Evolutionary conservation across 2,113 vertebrate genomes (phyloP).

Genomic region (Vicugna pacos): DNA sequence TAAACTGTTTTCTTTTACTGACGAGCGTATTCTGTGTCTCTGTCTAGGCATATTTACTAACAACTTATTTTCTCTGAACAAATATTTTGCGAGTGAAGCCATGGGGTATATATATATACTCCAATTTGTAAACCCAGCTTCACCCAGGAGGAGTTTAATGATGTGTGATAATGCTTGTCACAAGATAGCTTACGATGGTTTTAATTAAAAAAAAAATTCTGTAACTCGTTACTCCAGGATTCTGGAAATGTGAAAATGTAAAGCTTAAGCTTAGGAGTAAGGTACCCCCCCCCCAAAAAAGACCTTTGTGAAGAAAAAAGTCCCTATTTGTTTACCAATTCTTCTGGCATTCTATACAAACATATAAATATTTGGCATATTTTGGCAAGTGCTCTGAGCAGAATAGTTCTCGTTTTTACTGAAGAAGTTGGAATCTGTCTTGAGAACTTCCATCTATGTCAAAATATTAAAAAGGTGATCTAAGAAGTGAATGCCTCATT

Average conservation of each 20-base stretch:
- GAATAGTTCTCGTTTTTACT: too few relatives aligned
- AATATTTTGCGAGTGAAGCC: neutral
- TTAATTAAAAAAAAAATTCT: neutral
- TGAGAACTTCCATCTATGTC: neutral
- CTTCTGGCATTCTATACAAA: rapidly evolving
- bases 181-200: neutral
- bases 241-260: neutral
- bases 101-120: neutral
- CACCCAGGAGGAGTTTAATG: neutral
- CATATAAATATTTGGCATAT: neutral
- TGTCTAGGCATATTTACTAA: neutral
- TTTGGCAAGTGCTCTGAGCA: neutral
- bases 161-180: neutral
- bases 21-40: neutral
- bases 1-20: neutral
- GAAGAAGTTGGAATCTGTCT: neutral
- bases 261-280: neutral
- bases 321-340: neutral
- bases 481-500: neutral
- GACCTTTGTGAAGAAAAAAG: neutral
- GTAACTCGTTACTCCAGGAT: neutral
- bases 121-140: neutral
- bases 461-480: neutral
- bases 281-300: too few relatives aligned
- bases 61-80: neutral